Base-by-base conservation (phyloP, 2,113 vertebrate species). In the Astatotilapia flaviijosephi region DNA sequence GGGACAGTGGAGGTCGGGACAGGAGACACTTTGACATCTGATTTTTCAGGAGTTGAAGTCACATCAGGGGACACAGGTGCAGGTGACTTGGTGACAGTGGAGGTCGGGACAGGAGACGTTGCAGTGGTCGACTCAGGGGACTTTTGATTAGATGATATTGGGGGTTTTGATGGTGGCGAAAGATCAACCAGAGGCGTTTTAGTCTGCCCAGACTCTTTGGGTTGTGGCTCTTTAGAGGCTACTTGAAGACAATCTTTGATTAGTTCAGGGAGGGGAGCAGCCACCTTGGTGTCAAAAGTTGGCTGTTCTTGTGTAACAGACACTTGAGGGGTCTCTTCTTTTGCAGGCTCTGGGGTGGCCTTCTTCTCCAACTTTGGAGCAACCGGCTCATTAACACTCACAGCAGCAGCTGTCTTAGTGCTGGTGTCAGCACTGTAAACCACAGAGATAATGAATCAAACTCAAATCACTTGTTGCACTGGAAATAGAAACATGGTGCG, bases 261-360 rank as follows among this genome's bases (percentile, higher is more conserved):
- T 37, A 92, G 82, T 28, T 81, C 81, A 4, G 93, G 91, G 26
- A 93, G 91, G 2, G 92, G 92, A 12, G 84, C 86, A 75, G 37
- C 89, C 83, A 89, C 79, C 55, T 92, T 92, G n/a, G 84, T 56
- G 60, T 49, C 51, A 31, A 81, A 58, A 82, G 85, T 86, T 1
- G 70, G 86, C 14, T 91, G 82, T 37, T 80, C 73, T 13, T 54
- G 28, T 35, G 26, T 7, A 2, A 84, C 23, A 15, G 84, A 35
- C 31, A 51, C 55, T 17, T 21, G 45, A 47, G 62, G 2, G 4
- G 75, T 68, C 14, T 87, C 82, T 19, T 89, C 42, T 65, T 88
- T 82, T 35, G 58, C 79, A 4, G 85, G 82, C 51, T 80, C 68
- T 26, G 90, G 86, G 9, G 19, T 14, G 1, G 37, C 4, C 14